Base-by-base conservation (phyloP, 2,888 invertebrate species). In the Lasioglossum marginatum region DNA sequence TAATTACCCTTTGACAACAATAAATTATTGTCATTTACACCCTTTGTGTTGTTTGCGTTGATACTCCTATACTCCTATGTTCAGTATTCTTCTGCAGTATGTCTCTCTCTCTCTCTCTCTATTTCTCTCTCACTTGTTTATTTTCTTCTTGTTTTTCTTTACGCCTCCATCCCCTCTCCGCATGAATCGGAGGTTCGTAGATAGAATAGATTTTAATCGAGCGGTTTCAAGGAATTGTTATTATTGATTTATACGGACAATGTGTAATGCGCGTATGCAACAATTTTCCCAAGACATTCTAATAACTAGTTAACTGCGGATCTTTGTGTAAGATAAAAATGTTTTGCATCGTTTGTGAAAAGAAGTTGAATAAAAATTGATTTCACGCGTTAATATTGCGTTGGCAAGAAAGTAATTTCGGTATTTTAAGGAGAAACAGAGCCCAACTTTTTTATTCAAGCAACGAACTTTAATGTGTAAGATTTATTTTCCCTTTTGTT, bases 1-100 rank as follows among this genome's bases (percentile, higher is more conserved):
- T 93, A 91, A 89, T 88, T 91, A 92, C 86, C 91, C 92, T 92
- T 77, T 92, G 89, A 91, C 90, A 93, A 87, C 89, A 93, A 94
- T 94, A 94, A 94, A 94, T 94, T 94, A 95, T 95, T 95, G 94
- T 95, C 91, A 87, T 83, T 70, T 84, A 87, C 63, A 34, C 82
- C 82, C 77, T 88, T 87, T 90, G 84, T 80, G 86, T 86, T 90
- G 37, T 70, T 77, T 89, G 72, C 83, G 81, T 87, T 86, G 52
- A 77, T 45, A 68, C 52, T 73, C 48, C 74, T 77, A 63, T 71
- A 73, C 31, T 63, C 74, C 73, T 71, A 60, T 63, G 75, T 87
- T 70, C 31, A 70, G 48, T 75, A 71, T 79, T 34, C 45, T 52
- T 80, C 45, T 79, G 16, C 72, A 71, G 19, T 37, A 5, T 79